Percentiles rank a stretch among this genome's conserved stretches.
These are phyloP conservation scores for Homalodisca vitripennis DNA, from an alignment of 1,140 invertebrate genomes.

Conservation along the genomic window DNA sequence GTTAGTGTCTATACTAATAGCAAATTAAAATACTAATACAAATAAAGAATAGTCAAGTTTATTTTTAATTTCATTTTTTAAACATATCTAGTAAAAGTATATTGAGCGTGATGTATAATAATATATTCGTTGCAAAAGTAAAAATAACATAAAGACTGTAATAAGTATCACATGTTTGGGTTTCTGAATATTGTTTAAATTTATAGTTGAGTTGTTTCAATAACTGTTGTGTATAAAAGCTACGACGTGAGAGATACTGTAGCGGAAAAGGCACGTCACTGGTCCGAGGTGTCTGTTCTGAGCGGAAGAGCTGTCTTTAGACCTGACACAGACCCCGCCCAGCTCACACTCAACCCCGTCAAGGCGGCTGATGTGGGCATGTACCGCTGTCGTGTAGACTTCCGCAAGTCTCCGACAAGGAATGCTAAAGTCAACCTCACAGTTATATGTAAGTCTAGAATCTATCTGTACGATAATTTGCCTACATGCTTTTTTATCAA, in stretches of 20 bases:
- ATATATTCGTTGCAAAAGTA: too few relatives aligned
- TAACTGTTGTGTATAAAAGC: constrained; percentile 51
- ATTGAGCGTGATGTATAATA: too few relatives aligned
- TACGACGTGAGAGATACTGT: constrained; percentile 76
- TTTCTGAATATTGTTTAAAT: not conserved
- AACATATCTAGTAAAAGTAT: too few relatives aligned
- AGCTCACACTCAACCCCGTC: constrained; percentile 70
- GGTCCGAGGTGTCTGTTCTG: constrained; percentile 74
- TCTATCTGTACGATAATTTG: not conserved
- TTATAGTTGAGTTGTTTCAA: not conserved
- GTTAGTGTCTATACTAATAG: too few relatives aligned
- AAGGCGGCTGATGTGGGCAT: constrained; percentile 72
- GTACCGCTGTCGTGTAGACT: constrained; percentile 85
- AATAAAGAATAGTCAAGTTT: too few relatives aligned
- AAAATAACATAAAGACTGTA: too few relatives aligned
- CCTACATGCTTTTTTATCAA: too few relatives aligned
- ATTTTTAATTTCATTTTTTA: too few relatives aligned
- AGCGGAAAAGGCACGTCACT: constrained; percentile 72
- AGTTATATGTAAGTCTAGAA: constrained; percentile 73
- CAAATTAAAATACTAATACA: too few relatives aligned
- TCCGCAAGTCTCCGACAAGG: constrained; percentile 80
- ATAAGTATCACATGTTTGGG: too few relatives aligned
- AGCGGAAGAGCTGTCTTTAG: constrained; percentile 73
- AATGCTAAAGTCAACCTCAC: constrained; percentile 84
- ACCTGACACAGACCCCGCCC: constrained; percentile 63